Conservation (phyloP, 2,888 invertebrate species). For the Boloria selene region DNA sequence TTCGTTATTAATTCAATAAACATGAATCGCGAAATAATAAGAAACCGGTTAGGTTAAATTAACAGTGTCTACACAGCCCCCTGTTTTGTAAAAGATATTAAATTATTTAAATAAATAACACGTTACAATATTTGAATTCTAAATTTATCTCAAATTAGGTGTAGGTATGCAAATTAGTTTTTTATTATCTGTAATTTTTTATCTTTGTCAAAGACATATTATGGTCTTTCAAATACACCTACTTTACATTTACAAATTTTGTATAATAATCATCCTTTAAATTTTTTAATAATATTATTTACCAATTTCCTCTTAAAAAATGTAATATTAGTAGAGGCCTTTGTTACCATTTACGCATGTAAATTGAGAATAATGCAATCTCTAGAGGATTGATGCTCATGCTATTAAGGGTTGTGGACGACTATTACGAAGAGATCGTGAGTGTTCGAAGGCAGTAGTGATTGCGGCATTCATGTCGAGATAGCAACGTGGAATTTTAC, state of each 20-base stretch:
- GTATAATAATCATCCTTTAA: no score
- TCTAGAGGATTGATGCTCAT: background rate
- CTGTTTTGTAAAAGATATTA: background rate
- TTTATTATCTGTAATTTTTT: background rate
- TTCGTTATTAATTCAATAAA: conserved; percentile 19
- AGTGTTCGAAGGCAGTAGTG: conserved; percentile 12
- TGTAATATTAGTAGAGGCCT: no score
- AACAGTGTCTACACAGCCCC: conserved; percentile 1
- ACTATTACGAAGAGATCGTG: background rate
- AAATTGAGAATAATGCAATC: background rate
- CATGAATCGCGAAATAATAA: conserved; percentile 10
- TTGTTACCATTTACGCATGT: no score
- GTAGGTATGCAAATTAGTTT: background rate
- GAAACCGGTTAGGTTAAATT: background rate
- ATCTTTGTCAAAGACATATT: no score
- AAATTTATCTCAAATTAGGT: conserved; percentile 1
- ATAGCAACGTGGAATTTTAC: conserved; percentile 7
- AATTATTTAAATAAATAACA: conserved; percentile 6
- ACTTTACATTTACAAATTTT: no score
- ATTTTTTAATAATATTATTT: no score
- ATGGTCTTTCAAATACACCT: no score
- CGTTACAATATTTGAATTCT: conserved; percentile 6
- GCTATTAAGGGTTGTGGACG: background rate
- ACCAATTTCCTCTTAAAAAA: no score
- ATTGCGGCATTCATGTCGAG: conserved; percentile 12